Conservation (phyloP, 2,797 vertebrate species). For the Rhinoraja longicauda region DNA sequence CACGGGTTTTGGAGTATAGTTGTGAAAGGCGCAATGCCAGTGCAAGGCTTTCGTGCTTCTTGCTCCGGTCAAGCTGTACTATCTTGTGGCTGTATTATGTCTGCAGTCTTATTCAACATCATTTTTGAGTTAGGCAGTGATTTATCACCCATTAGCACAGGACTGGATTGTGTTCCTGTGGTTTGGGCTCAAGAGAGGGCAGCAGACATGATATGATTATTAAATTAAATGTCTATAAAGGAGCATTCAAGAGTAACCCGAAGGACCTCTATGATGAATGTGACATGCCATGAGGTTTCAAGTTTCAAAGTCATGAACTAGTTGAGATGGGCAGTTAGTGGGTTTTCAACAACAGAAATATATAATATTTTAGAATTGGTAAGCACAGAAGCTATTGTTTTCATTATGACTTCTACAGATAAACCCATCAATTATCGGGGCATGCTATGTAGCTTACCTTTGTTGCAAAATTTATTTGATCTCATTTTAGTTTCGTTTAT, state of each 20-base stretch:
- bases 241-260: not conserved
- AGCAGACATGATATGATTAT: not conserved
- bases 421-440: not conserved
- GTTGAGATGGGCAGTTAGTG: not conserved
- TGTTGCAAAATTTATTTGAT: not conserved
- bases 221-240: not conserved
- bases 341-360: not conserved
- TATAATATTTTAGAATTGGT: not conserved
- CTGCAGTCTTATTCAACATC: not conserved
- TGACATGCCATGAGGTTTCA: not conserved
- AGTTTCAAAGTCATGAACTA: not conserved
- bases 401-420: not conserved
- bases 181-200: not conserved
- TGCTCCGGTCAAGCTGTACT: not conserved
- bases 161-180: not conserved
- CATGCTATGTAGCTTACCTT: not conserved
- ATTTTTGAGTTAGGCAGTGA: not conserved
- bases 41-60: not conserved
- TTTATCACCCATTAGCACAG: not conserved
- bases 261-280: constrained; percentile 1
- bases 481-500: too few species aligned
- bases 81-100: too few species aligned
- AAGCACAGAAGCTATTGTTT: not conserved
- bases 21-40: not conserved
- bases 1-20: not conserved